phyloP scores from a whole-genome alignment of 2,888 invertebrate species.

The Urechis unicinctus region DNA sequence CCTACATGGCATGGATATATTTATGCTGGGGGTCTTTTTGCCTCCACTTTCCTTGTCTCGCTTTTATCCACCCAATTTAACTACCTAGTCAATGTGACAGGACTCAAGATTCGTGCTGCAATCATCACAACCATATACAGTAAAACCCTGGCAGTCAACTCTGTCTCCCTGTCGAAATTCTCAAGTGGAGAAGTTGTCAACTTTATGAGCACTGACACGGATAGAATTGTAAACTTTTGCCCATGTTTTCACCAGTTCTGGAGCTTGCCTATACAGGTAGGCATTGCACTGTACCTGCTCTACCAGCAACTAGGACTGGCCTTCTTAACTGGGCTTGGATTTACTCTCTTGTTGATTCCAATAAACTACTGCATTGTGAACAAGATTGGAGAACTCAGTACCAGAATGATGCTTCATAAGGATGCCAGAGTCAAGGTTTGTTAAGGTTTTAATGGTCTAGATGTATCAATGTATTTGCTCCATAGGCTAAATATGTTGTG shows the following conservation, averaged over 20 bases:
- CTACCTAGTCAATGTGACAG: slow-evolving; percentile 57
- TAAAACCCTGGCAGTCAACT: slow-evolving; percentile 58
- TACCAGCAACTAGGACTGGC: slow-evolving; percentile 64
- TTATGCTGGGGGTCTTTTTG: slow-evolving; percentile 62
- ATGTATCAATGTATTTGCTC: too few species aligned
- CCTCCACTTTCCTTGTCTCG: slow-evolving; percentile 65
- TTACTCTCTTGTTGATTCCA: slow-evolving; percentile 82
- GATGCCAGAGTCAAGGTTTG: slow-evolving; percentile 73
- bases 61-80: slow-evolving; percentile 82
- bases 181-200: slow-evolving; percentile 82
- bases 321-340: slow-evolving; percentile 81
- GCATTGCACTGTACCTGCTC: slow-evolving; percentile 36
- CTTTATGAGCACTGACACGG: slow-evolving; percentile 93
- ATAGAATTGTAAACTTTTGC: slow-evolving; percentile 90
- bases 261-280: slow-evolving; percentile 85
- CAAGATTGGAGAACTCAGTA: slow-evolving; percentile 78
- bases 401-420: slow-evolving; percentile 82
- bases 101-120: slow-evolving; percentile 73
- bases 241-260: slow-evolving; percentile 93
- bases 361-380: slow-evolving; percentile 83
- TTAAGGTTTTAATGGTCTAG: too few species aligned
- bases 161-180: slow-evolving; percentile 47
- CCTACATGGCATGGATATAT: slow-evolving; percentile 53
- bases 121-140: slow-evolving; percentile 77
- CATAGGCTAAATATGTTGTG: too few species aligned